Percentiles rank a stretch among this genome's conserved stretches.
Evolutionary conservation across 2,797 vertebrate species (phyloP).

Genomic region (Cuniculus paca): DNA sequence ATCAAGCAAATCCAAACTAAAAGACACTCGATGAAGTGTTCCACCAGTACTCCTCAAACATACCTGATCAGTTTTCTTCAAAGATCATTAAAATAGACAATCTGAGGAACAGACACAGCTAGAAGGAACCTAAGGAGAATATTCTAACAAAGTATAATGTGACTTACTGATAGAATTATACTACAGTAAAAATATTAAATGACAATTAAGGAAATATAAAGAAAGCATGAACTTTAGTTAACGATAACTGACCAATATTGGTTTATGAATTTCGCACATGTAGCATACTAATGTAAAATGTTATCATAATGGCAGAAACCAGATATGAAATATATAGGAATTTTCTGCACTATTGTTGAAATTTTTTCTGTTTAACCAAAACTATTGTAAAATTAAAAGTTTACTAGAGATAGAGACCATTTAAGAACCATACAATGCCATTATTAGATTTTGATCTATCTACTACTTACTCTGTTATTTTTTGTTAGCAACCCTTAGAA

Average conservation of each 20-base stretch:
- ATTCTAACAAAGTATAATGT: neutral
- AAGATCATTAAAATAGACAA: neutral
- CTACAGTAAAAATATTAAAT: neutral
- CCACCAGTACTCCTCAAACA: neutral
- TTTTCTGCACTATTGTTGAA: neutral
- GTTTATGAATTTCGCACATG: neutral
- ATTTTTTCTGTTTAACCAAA: neutral
- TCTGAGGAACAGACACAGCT: neutral
- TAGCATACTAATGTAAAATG: neutral
- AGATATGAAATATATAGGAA: neutral
- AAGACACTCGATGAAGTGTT: neutral
- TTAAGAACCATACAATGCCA: neutral
- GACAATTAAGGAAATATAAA: neutral
- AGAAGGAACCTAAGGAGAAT: neutral
- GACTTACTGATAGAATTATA: neutral
- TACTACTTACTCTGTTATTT: neutral
- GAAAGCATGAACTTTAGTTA: neutral
- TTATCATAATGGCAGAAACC: neutral
- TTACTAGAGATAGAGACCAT: neutral
- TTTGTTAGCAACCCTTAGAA: neutral
- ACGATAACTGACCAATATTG: neutral
- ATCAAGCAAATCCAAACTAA: neutral
- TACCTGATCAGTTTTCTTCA: neutral
- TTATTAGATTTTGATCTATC: neutral
- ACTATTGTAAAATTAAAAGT: constrained; percentile 14